Base-by-base conservation (phyloP, 2,113 vertebrate genomes). In the Trematocara zebra region DNA sequence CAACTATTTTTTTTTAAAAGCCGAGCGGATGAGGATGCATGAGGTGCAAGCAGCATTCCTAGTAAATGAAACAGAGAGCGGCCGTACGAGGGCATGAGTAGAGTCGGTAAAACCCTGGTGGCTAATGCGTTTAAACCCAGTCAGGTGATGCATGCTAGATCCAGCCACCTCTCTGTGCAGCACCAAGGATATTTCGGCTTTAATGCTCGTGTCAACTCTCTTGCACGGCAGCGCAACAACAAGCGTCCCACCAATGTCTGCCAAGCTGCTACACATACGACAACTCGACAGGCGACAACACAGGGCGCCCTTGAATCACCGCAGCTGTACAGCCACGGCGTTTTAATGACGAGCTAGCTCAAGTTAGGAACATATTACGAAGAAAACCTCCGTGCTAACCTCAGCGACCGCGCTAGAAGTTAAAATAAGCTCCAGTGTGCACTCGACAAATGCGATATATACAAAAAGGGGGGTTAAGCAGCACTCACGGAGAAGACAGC, bases 231-330 rank as follows among this genome's bases (percentile, higher is more conserved):
- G 35, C 78, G 85, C 82, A 84, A 74, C 89, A 44, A 84, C 49
- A 78, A 79, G 47, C 42, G 79, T 80, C 56, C 85, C 69, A 72
- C 67, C 90, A 52, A 79, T 35, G 81, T 54, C 81, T 59, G 80
- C 37, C 44, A 8, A 57, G 57, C 81, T 80, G 14, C 35, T 5
- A 17, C 59, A 40, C 47, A 79, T 8, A 79, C 87, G 44, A 23
- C 89, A 80, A 72, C 80, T 81, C 85, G n/a, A 47, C 80, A 4
- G 44, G 85, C 89, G 84, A 51, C 6, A 85, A 83, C 89, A 69
- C 85, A 5, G 53, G 69, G 74, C 87, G 91, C 83, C 92, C 87
- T 93, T 85, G 85, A 91, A 85, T 92, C 49, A 28, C 54, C 9
- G 33, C 7, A 47, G 35, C 72, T 8, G 87, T 33, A 81, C n/a